Evolutionary conservation across 1,140 invertebrate species (phyloP).

Genomic region (Aphis craccivora): DNA sequence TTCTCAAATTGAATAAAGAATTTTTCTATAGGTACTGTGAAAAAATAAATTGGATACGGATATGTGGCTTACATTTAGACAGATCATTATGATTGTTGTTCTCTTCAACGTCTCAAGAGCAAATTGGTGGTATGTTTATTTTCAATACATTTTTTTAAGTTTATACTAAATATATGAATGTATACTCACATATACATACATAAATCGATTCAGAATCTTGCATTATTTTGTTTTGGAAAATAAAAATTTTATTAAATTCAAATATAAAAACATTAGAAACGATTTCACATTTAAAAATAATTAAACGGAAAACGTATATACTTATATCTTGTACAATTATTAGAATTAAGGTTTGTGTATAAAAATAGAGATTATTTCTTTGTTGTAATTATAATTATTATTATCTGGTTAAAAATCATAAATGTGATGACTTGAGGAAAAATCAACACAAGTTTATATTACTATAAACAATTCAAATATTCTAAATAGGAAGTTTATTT

Average conservation of each 20-base stretch:
- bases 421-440: not conserved
- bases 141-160: not conserved
- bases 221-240: not conserved
- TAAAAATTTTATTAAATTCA: not conserved
- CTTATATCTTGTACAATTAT: not conserved
- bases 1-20: not conserved
- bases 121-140: constrained; percentile 48
- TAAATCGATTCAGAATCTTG: too few relatives aligned
- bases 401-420: not conserved
- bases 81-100: constrained; percentile 7
- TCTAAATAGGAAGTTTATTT: not conserved
- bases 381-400: not conserved
- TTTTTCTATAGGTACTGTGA: not conserved
- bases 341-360: not conserved
- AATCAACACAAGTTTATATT: not conserved
- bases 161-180: not conserved
- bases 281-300: not conserved
- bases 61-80: constrained; percentile 27
- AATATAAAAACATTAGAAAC: not conserved
- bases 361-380: not conserved
- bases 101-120: constrained; percentile 38
- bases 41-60: not conserved
- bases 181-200: too few relatives aligned
- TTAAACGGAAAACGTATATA: too few relatives aligned
- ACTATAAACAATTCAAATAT: not conserved